Base-by-base conservation (phyloP, 2,113 vertebrate genomes). In the Neomonachus schauinslandi region DNA sequence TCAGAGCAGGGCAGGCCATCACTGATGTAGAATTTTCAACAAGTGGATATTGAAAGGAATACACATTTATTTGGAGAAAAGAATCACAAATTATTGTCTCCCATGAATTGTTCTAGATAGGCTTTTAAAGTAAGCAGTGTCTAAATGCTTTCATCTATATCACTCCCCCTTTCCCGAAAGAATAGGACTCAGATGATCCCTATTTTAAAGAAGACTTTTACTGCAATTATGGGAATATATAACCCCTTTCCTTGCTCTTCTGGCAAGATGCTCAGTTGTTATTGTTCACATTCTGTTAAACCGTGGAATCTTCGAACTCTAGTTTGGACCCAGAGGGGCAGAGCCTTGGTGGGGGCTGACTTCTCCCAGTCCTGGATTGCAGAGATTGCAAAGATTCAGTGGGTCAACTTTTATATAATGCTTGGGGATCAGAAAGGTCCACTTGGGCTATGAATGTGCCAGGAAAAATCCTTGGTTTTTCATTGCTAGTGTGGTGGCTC, bases 51-150 rank as follows among this genome's bases (percentile, higher is more conserved):
- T 59, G 53, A 92, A 81, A 61, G 24, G 49, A 63, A 69, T 49
- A 12, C 21, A 39, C 15, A 18, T 80, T 36, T 55, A 46, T 10
- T 79, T 81, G 83, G 28, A 65, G 46, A 85, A 91, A 83, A 71
- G n/a, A 94, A 72, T 65, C n/a, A 28, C 46, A 81, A 51, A 15
- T 81, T 55, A 77, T 93, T 94, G 87, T 88, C 85, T 83, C 39
- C 69, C 11, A 26, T 59, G 31, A 33, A 42, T 87, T 91, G 8
- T 53, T 94, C 69, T 91, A 81, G 18, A 39, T 18, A 51, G 22
- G 4, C 51, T 87, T 94, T 96, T 71, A 91, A 89, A 77, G 22
- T 82, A 91, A 95, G 49, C 13, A 81, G 65, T 85, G 24, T 14
- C 71, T 76, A 59, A 91, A 85, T n/a, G 12, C 42, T 81, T 89